phyloP scores from a whole-genome alignment of 2,797 vertebrate genomes.

The Amblyraja radiata region DNA sequence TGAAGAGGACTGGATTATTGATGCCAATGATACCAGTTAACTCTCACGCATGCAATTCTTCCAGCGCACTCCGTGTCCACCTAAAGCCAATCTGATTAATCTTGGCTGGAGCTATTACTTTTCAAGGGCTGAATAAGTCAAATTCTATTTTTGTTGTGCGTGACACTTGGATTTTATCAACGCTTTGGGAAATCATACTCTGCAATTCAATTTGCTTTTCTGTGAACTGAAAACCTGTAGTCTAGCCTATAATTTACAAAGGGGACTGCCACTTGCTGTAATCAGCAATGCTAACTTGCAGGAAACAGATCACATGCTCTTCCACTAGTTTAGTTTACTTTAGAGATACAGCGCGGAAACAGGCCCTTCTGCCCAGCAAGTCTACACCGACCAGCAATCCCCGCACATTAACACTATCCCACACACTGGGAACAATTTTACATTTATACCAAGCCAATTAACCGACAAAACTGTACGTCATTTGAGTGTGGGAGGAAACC shows the following conservation, averaged over 20 bases:
- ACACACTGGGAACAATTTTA: no score
- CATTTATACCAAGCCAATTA: no score
- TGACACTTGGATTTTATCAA: neutral
- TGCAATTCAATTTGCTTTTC: conserved; percentile 7
- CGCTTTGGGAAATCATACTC: neutral
- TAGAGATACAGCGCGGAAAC: no score
- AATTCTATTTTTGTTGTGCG: neutral
- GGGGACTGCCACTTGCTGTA: neutral
- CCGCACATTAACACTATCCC: no score
- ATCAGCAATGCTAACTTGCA: neutral
- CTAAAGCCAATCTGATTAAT: neutral
- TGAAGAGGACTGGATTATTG: neutral
- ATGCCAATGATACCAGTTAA: neutral
- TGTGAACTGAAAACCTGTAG: neutral
- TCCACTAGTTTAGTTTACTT: neutral
- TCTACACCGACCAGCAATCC: no score
- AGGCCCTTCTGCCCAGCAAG: no score
- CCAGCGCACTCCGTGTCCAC: neutral
- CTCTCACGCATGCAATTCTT: neutral
- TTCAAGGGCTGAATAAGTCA: neutral
- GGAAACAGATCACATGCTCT: neutral
- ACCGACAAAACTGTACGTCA: no score
- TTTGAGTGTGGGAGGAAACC: no score
- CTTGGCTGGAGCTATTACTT: neutral
- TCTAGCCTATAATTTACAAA: neutral